Conservation (phyloP, 2,888 invertebrate genomes). For the Lymantria dispar region DNA sequence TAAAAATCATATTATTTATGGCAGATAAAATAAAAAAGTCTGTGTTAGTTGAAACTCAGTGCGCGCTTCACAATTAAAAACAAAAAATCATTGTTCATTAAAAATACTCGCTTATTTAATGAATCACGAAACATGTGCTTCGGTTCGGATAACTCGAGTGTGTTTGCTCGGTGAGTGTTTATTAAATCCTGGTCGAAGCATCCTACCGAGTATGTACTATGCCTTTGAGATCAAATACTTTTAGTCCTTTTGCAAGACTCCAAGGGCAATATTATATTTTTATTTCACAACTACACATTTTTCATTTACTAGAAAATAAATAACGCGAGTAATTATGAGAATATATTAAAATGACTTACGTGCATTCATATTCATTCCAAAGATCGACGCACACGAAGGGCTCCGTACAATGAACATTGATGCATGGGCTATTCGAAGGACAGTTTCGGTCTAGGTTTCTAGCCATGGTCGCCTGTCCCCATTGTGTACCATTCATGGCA, state of each 20-base stretch:
- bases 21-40: background rate
- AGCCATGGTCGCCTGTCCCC: constrained; percentile 97
- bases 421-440: constrained; percentile 96
- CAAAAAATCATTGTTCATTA: background rate
- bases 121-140: too few relatives aligned
- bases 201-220: too few relatives aligned
- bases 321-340: too few relatives aligned
- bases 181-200: too few relatives aligned
- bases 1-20: background rate
- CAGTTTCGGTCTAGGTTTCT: constrained; percentile 95
- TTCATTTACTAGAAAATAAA: too few relatives aligned
- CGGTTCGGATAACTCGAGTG: too few relatives aligned
- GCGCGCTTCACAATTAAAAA: constrained; percentile 45
- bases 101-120: too few relatives aligned
- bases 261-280: too few relatives aligned
- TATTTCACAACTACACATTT: too few relatives aligned
- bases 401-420: constrained; percentile 95
- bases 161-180: too few relatives aligned
- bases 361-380: constrained; percentile 99
- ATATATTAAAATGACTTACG: constrained; percentile 85
- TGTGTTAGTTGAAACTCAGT: constrained; percentile 52
- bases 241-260: too few relatives aligned
- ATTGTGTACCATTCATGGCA: constrained; percentile 96
- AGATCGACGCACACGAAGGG: constrained; percentile 97
- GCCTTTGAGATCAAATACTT: too few relatives aligned